Base-by-base conservation (phyloP, 2,797 vertebrate genomes). In the Fringilla coelebs region DNA sequence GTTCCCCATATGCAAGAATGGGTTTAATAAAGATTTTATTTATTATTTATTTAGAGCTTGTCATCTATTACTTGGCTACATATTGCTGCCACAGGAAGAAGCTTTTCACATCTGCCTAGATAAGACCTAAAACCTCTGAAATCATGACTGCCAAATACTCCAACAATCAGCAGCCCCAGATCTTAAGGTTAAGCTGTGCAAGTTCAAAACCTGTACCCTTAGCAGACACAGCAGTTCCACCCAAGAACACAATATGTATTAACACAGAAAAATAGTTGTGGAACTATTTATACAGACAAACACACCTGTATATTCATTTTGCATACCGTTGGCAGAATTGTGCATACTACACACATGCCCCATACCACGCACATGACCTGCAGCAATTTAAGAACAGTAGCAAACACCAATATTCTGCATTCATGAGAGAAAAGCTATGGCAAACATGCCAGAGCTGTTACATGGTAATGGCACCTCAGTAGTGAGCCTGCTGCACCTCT, bases 21-120 rank as follows among this genome's bases (percentile, higher is more conserved):
- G 87, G 32, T 92, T 93, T 93, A 93, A 96, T 94, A 90, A 95
- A 85, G 68, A 72, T 72, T 82, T 51, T 67, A 76, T 91, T 85
- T 87, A 80, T 88, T 85, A 78, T 96, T 93, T 90, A 88, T 87
- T 86, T 93, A 91, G 91, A 85, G 57, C 49, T 90, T 82, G 36
- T 73, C 57, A 89, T 84, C 76, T 61, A 72, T 83, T 92, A 75
- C 46, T 75, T 91, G 49, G 46, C 62, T 91, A 67, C 43, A 66
- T 75, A 79, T 34, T 94, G 62, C 49, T 90, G 89, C 83, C 28
- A 9, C 51, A 29, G 67, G 89, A 73, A 88, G 41, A 60, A 76
- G 71, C 25, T 88, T 86, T 91, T 87, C 71, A 24, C 63, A 91
- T 71, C 57, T 94, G 48, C 61, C 52, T 40, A 81, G 45, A 26